A percentile compares a stretch with the other conserved stretches of the same genome.
Conservation (phyloP, 2,113 vertebrate species). For the Lophochroa leadbeateri region DNA sequence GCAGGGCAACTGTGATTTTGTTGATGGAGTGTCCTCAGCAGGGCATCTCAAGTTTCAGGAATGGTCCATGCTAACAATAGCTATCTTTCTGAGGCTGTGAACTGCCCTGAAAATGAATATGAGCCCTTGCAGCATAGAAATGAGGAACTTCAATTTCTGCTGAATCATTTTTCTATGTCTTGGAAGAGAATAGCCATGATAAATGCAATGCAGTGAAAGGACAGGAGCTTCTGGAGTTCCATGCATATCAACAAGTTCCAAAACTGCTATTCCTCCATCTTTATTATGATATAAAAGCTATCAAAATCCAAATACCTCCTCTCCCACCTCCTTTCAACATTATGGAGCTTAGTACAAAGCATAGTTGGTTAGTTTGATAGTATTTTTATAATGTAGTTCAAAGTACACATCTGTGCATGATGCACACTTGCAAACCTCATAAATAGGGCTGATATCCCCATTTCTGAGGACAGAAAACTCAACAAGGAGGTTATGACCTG, state of each 20-base stretch:
- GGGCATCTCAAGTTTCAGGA: slow-evolving; percentile 51
- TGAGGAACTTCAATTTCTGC: slow-evolving; percentile 77
- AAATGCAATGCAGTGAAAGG: slow-evolving; percentile 60
- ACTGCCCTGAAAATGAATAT: slow-evolving; percentile 73
- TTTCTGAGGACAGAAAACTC: background rate
- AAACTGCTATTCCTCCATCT: slow-evolving; percentile 1
- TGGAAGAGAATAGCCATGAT: slow-evolving; percentile 58
- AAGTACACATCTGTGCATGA: background rate
- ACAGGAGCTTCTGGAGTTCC: slow-evolving; percentile 44
- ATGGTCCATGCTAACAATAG: slow-evolving; percentile 68
- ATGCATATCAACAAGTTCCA: slow-evolving; percentile 59
- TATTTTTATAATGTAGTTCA: background rate
- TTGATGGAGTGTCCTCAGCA: slow-evolving; percentile 72
- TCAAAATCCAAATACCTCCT: background rate
- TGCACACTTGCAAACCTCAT: background rate
- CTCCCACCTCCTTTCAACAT: background rate
- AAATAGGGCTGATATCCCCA: background rate
- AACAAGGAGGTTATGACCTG: background rate
- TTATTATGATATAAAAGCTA: slow-evolving; percentile 36
- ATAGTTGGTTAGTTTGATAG: background rate
- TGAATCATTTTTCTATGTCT: slow-evolving; percentile 76
- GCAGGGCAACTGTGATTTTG: slow-evolving; percentile 61
- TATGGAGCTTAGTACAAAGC: background rate
- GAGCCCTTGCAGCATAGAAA: slow-evolving; percentile 70
- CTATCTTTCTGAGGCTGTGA: slow-evolving; percentile 69